These are phyloP conservation scores for Trachelus iudaicus DNA, from an alignment of 2,888 invertebrate genomes.

Conservation along the genomic window DNA sequence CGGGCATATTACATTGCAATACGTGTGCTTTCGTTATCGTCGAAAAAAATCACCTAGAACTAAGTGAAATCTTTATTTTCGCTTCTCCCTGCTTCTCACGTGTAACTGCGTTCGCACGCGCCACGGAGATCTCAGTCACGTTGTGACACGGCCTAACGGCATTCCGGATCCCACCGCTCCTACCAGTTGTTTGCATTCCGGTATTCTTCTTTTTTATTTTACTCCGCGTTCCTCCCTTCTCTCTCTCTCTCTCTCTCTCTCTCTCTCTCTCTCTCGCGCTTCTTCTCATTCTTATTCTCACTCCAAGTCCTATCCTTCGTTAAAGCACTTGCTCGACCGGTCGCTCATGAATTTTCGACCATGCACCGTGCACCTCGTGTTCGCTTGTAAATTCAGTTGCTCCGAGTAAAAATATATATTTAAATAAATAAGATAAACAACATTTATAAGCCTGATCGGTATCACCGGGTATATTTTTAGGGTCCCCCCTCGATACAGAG, in stretches of 20 bases:
- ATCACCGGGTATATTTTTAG: neutral
- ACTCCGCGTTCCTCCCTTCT: neutral
- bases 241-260: neutral
- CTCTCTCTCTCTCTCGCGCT: neutral
- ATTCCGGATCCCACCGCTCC: conserved; percentile 40
- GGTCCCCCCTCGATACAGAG: neutral
- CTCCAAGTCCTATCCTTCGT: neutral
- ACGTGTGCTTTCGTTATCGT: neutral
- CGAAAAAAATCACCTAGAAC: neutral
- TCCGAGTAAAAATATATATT: neutral
- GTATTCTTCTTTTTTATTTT: conserved; percentile 23
- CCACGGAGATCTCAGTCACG: neutral
- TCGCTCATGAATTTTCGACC: neutral
- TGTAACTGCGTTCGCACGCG: conserved; percentile 1
- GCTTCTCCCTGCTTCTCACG: conserved; percentile 3
- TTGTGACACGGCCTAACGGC: conserved; percentile 49
- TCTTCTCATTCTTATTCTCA: conserved; percentile 7
- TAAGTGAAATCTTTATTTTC: conserved; percentile 1
- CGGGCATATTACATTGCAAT: neutral
- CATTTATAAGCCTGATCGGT: neutral
- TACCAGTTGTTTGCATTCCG: conserved; percentile 36
- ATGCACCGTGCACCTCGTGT: neutral
- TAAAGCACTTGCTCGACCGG: neutral
- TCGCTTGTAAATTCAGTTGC: neutral
- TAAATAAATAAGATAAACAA: neutral